Conservation (phyloP, 1,140 invertebrate species). For the Mya arenaria region DNA sequence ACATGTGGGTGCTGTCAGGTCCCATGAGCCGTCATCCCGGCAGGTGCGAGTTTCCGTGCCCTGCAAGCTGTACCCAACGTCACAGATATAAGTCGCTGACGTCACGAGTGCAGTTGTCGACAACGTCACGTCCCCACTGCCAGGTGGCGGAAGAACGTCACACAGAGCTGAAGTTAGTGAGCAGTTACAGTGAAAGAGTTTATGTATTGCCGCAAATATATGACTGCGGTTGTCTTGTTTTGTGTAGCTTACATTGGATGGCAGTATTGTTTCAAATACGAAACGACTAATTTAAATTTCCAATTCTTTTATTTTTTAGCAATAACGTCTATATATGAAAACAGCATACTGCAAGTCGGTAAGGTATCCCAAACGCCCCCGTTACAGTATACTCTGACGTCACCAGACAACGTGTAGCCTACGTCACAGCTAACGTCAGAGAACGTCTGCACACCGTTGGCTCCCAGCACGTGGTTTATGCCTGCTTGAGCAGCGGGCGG, state of each 20-base stretch:
- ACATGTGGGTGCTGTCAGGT: constrained; percentile 23
- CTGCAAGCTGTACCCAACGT: constrained; percentile 26
- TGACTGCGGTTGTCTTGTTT: too few relatives aligned
- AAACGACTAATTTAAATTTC: too few relatives aligned
- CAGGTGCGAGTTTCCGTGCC: not conserved
- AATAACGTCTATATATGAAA: too few relatives aligned
- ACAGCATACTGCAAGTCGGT: too few relatives aligned
- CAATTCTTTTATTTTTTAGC: too few relatives aligned
- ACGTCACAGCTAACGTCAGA: not conserved
- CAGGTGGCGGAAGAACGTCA: not conserved
- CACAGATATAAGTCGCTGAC: constrained; percentile 11
- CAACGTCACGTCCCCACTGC: constrained; percentile 13
- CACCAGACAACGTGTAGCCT: constrained; percentile 27
- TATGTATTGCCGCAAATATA: too few relatives aligned
- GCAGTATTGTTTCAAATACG: too few relatives aligned
- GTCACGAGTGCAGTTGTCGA: constrained; percentile 24
- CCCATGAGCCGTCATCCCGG: constrained; percentile 15
- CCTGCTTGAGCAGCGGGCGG: not conserved
- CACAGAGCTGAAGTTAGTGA: constrained; percentile 6
- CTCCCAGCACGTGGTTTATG: not conserved
- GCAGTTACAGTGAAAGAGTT: too few relatives aligned
- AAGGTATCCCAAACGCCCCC: too few relatives aligned
- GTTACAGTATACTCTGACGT: too few relatives aligned
- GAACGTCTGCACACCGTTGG: constrained; percentile 39
- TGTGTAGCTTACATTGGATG: too few relatives aligned